Base-by-base conservation (phyloP, 1,140 invertebrate species). In the Papilio machaon region DNA sequence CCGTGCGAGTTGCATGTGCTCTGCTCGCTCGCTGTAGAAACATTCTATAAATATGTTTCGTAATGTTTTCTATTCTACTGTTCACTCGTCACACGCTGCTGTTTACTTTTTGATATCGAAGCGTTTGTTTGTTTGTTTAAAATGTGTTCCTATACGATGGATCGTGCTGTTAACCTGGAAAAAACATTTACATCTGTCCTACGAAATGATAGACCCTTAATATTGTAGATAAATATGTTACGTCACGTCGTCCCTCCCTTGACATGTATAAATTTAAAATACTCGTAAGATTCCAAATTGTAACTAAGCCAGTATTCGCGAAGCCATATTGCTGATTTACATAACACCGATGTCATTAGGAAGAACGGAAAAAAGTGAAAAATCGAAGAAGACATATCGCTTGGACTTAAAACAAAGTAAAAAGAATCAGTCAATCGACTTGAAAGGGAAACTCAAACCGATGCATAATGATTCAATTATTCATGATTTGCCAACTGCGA, bases 391-490 rank as follows among this genome's bases (percentile, higher is more conserved):
- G 64, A 70, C 30, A 70, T 70, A 70, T 70, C 23, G n/a, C 15
- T 70, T 6, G 64, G 38, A 70, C 30, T 70, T 70, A 35, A 35
- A 35, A 70, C 11, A 35, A 35, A 70, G 30, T 35, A 15, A 70
- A 70, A 70, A 70, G 11, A 70, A 70, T 70, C 23, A 70, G 64
- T 70, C 64, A 70, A 70, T 35, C 64, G 64, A 70, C 23, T 70
- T 70, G 64, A 70, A 70, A 70, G 30, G 64, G 64, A 70, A 70
- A 70, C 64, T 70, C 64, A 38, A 38, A 70, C 30, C 30, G 64
- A 70, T 70, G 13, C 30, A 38, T 70, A 70, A 70, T 70, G 64
- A 70, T 70, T 70, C 64, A 70, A 70, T 70, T 70, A 70, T 70
- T 70, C 64, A 70, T 70, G 64, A 70, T 35, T 70, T 70, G 64